Evolutionary conservation across 2,797 vertebrate species (phyloP), one percentile per base, ranked within the genome.

Genomic region (Tokudaia muenninki): DNA sequence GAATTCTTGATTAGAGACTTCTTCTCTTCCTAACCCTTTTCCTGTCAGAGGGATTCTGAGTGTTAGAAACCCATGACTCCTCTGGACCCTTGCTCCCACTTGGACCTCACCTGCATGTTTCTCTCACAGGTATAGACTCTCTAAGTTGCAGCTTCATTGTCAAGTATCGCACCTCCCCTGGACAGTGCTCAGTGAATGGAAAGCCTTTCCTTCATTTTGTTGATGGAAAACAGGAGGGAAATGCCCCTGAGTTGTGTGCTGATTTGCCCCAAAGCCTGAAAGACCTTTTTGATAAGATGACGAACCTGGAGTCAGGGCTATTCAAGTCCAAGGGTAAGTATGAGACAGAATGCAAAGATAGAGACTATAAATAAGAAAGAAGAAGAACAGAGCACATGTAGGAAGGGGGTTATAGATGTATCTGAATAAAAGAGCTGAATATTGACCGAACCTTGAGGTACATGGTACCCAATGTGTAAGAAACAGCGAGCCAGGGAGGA

Each of bases 101-200:
- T 0, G 72, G 29, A 12, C 19, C 65, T 79, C 22, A 22, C 4
- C 41, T 67, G 29, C 4, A 0, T 17, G n/a, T 89, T 47, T 82
- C 31, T 87, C 22, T 86, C 63, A 72, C 78, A 95, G 94, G 2
- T 22, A 3, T 3, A 16, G 57, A 63, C 3, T 74, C 22, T 19
- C 87, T 97, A 14, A 50, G 63, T 3, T 61, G 92, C 5, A 0
- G 8, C 3, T 16, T 91, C 31, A 89, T 8, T 17, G 7, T 89
- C 57, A 75, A 10, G 52, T 0, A 19, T 67, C 55, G 57, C 0
- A 6, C n/a, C 19, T 4, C 0, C 55, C 22, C 3, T 8, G 19
- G 47, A 29, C 9, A 93, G 19, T 87, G 41, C 24, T 91, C 29
- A 3, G 0, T 91, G 82, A 50, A 88, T 11, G 1, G 9, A 83